Base-by-base conservation (phyloP, 2,797 vertebrate genomes). In the Sebastes aleutianus region DNA sequence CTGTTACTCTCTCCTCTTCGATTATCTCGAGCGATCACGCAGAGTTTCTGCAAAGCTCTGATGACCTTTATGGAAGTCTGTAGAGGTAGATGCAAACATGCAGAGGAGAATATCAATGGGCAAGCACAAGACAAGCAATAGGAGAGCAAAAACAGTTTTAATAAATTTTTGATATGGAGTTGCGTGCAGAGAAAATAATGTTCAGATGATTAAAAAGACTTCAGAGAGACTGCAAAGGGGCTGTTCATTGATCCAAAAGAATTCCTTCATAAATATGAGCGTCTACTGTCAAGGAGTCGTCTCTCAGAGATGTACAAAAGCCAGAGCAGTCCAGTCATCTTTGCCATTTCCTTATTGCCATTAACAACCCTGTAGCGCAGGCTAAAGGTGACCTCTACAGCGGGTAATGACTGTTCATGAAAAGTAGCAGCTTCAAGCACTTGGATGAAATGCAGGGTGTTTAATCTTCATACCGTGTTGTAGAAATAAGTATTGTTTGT, bases 161-260 rank as follows among this genome's bases (percentile, higher is more conserved):
- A 96, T 95, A 92, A 92, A 96, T 96, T 92, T 96, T 96, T 96
- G 68, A 96, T 96, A 94, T 61, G n/a, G 91, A 90, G 91, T 92
- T 95, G 89, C 91, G 93, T 94, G 93, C 91, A 75, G 93, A 93
- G 92, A 94, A 95, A 96, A 95, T 95, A 93, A 94, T 95, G 93
- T 95, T 95, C 81, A 74, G 93, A 95, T 96, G 94, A 96, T 96
- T 96, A 95, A 95, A 95, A 93, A 95, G 92, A 96, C 95, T 96
- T 96, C 95, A 95, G 95, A 96, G 94, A 94, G 94, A 96, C 92
- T 91, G 92, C 89, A 94, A 93, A 92, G 89, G 91, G 90, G 89
- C 87, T 89, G 85, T 82, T 91, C 95, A 96, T 95, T 95, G 95
- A 96, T 96, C 94, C 95, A 86, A 85, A 94, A 92, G 92, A 94